Conservation (phyloP, 1,140 invertebrate genomes). For the Phocides pigmalion region DNA sequence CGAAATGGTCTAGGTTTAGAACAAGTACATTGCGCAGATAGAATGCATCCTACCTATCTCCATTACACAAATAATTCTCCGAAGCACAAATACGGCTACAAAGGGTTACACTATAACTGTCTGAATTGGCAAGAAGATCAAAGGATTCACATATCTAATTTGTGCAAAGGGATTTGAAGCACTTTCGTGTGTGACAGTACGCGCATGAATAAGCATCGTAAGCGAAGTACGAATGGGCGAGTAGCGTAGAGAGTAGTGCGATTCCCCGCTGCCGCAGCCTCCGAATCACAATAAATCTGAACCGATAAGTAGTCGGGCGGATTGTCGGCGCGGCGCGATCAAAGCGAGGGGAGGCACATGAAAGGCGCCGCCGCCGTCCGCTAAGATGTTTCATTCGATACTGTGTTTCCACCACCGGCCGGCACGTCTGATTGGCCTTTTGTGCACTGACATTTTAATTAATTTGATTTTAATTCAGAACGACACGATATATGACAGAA, state of each 20-base stretch:
- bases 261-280: slow-evolving; percentile 65
- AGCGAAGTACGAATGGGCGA: slow-evolving; percentile 54
- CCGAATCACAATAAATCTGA: slow-evolving; percentile 82
- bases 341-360: slow-evolving; percentile 72
- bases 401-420: slow-evolving; percentile 64
- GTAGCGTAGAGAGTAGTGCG: slow-evolving; percentile 55
- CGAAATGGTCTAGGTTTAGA: background rate
- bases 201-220: slow-evolving; percentile 59
- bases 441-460: slow-evolving; percentile 77
- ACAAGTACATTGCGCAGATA: background rate
- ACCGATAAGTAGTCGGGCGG: slow-evolving; percentile 79
- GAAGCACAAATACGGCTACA: slow-evolving; percentile 12
- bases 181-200: slow-evolving; percentile 58
- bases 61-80: background rate
- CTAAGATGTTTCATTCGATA: slow-evolving; percentile 66
- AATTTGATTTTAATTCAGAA: slow-evolving; percentile 68
- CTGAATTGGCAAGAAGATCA: slow-evolving; percentile 19
- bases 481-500: slow-evolving; percentile 58
- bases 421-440: slow-evolving; percentile 66
- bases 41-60: background rate
- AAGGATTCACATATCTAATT: slow-evolving; percentile 26
- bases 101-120: slow-evolving; percentile 11
- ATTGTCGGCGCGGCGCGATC: slow-evolving; percentile 76
- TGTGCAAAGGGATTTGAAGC: slow-evolving; percentile 32
- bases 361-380: slow-evolving; percentile 68